These are phyloP conservation scores for Lagocephalus sceleratus DNA, from an alignment of 2,797 vertebrate genomes.

Conservation along the genomic window DNA sequence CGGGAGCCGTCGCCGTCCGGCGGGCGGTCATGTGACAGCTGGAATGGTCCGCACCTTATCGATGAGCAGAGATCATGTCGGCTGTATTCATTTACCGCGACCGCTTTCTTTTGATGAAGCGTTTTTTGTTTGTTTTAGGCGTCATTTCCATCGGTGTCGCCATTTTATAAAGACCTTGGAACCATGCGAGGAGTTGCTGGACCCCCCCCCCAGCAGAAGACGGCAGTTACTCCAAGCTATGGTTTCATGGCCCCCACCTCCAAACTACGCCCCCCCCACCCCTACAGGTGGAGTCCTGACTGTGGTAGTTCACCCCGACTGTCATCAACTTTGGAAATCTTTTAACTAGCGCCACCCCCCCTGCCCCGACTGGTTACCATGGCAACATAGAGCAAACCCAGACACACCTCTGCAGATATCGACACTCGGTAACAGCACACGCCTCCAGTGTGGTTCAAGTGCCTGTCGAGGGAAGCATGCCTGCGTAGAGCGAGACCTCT, in stretches of 20 bases:
- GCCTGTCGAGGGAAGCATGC: constrained; percentile 26
- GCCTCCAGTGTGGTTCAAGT: neutral
- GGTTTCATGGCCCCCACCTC: neutral
- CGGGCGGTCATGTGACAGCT: neutral
- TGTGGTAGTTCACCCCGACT: too few species aligned
- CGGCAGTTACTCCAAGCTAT: neutral
- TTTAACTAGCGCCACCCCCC: too few species aligned
- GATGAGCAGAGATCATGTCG: constrained; percentile 10
- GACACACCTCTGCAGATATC: too few species aligned
- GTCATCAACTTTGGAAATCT: too few species aligned
- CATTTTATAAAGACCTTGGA: too few species aligned
- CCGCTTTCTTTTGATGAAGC: constrained; percentile 5
- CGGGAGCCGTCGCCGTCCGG: constrained; percentile 1
- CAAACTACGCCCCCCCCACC: neutral
- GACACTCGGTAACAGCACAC: neutral
- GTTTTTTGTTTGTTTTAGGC: constrained; percentile 1
- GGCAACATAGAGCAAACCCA: neutral
- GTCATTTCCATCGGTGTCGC: neutral
- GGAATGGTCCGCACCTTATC: constrained; percentile 3
- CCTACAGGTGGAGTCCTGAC: neutral
- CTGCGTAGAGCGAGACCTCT: neutral
- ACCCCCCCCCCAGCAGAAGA: too few species aligned
- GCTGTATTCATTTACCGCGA: constrained; percentile 19
- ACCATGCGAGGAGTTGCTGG: too few species aligned
- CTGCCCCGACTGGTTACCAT: neutral